A percentile compares a stretch with the other conserved stretches of the same genome.
These are phyloP conservation scores for Perodicticus potto DNA, from an alignment of 2,797 vertebrate genomes.

Conservation along the genomic window DNA sequence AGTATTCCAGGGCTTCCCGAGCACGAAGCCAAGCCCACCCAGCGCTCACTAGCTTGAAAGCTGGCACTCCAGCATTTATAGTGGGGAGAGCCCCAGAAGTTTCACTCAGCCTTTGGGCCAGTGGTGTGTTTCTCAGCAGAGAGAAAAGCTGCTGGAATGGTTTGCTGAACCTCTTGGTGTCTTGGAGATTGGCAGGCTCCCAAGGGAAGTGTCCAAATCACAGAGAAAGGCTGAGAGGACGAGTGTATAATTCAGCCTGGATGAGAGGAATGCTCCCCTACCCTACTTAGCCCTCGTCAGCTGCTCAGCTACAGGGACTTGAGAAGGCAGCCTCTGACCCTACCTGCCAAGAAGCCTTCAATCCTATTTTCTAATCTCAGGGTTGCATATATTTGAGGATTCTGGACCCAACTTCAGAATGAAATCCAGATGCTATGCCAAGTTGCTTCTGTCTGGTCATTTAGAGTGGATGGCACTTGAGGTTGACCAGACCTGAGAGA, in stretches of 20 bases:
- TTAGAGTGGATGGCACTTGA: neutral
- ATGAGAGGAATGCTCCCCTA: neutral
- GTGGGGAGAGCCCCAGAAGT: neutral
- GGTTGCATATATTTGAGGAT: neutral
- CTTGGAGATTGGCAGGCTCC: neutral
- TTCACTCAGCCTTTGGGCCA: neutral
- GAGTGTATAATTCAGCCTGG: neutral
- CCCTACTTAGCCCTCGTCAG: neutral
- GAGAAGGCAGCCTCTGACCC: neutral
- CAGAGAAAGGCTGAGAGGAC: neutral
- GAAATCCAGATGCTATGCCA: neutral
- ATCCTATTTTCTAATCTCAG: neutral
- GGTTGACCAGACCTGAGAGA: neutral
- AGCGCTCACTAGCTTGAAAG: no score
- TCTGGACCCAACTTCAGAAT: neutral
- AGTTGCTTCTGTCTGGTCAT: neutral
- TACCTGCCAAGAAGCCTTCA: neutral
- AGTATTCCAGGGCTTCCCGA: neutral
- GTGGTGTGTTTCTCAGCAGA: neutral
- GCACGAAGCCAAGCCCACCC: neutral
- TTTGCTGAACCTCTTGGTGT: neutral
- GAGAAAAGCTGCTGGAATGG: neutral
- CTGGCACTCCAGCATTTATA: neutral
- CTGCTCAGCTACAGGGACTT: neutral
- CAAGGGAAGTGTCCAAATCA: neutral